These are phyloP conservation scores for Rhinolophus ferrumequinum DNA, from an alignment of 2,113 vertebrate genomes.

Conservation along the genomic window DNA sequence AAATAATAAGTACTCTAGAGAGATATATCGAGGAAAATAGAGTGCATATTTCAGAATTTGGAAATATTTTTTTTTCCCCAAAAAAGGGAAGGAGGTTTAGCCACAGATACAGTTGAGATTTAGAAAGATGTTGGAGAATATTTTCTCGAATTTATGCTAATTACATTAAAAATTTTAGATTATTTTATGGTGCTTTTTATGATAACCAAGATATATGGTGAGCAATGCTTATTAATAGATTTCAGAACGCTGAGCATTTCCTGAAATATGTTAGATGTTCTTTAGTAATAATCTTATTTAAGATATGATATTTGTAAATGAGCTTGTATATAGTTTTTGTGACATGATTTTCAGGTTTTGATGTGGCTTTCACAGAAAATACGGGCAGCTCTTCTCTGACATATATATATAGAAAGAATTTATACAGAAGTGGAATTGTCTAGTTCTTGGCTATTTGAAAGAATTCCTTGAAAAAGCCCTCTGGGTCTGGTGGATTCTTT, in stretches of 20 bases:
- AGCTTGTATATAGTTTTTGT: neutral
- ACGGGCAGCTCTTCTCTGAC: neutral
- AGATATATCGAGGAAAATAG: neutral
- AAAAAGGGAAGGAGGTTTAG: neutral
- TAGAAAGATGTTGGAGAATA: neutral
- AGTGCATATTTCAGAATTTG: neutral
- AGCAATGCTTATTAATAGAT: neutral
- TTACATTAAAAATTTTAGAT: neutral
- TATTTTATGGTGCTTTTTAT: neutral
- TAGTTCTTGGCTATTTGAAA: neutral
- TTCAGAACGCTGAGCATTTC: neutral
- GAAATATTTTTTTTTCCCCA: neutral
- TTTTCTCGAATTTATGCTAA: neutral
- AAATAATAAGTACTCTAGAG: conserved; percentile 14
- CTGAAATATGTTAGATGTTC: neutral
- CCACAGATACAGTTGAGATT: neutral
- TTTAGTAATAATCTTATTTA: neutral
- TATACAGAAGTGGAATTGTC: neutral
- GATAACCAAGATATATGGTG: no score
- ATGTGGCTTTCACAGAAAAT: neutral
- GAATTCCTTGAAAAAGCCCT: neutral
- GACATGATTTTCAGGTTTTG: neutral
- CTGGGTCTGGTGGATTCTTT: neutral
- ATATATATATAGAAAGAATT: neutral
- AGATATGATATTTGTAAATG: neutral